Conservation (phyloP, 1,140 invertebrate species). For the Maniola jurtina region DNA sequence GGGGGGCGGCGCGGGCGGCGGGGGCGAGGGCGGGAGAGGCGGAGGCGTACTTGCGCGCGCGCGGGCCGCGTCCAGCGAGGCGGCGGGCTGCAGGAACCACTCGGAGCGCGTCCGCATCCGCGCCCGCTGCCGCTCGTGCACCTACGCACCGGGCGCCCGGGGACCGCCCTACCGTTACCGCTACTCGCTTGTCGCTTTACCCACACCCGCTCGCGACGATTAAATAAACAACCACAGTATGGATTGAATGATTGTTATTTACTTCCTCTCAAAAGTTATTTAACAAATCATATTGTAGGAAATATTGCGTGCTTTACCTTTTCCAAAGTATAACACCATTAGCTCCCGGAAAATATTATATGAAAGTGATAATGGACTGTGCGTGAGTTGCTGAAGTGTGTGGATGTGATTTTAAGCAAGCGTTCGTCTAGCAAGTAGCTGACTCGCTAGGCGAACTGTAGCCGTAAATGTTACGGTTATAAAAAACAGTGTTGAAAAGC, state of each 20-base stretch:
- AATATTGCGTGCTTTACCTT: neutral
- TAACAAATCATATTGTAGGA: neutral
- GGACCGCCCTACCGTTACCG: constrained; percentile 27
- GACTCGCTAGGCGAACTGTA: too few species aligned
- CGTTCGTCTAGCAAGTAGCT: too few species aligned
- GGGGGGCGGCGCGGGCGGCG: constrained; percentile 30
- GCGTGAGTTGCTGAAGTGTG: too few species aligned
- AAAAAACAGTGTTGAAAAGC: too few species aligned
- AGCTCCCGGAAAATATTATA: too few species aligned
- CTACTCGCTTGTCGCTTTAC: constrained; percentile 2
- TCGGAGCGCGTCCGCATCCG: constrained; percentile 95
- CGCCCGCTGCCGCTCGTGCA: constrained; percentile 95
- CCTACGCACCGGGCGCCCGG: constrained; percentile 78
- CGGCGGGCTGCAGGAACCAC: constrained; percentile 92
- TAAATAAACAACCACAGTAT: constrained; percentile 24
- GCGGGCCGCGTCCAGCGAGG: constrained; percentile 77
- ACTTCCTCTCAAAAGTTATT: neutral
- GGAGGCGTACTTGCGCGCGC: constrained; percentile 74
- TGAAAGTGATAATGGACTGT: too few species aligned
- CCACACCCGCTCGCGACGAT: constrained; percentile 15
- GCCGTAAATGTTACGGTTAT: too few species aligned
- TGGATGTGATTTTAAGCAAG: too few species aligned
- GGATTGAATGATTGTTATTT: neutral
- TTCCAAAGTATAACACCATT: too few species aligned
- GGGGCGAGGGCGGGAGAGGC: constrained; percentile 33